Evolutionary conservation across 2,888 invertebrate genomes (phyloP).

Genomic region (Sesamia inferens): DNA sequence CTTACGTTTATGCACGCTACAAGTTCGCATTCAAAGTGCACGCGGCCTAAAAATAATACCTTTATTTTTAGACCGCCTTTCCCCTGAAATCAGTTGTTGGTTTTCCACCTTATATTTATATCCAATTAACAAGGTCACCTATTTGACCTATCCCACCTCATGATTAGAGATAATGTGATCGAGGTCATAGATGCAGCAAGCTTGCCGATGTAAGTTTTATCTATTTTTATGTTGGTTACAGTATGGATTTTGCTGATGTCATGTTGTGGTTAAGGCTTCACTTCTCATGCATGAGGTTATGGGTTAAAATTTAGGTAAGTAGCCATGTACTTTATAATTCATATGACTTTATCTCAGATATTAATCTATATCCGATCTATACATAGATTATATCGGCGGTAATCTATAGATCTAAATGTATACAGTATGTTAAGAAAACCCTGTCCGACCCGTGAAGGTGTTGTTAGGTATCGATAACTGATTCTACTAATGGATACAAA

Average conservation of each 20-base stretch:
- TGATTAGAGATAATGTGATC: neutral
- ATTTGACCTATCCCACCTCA: neutral
- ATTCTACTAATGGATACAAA: too few species aligned
- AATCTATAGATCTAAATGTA: too few species aligned
- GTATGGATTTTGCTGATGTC: neutral
- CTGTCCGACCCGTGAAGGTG: too few species aligned
- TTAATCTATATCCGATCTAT: neutral
- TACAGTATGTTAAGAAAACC: too few species aligned
- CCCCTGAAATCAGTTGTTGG: too few species aligned
- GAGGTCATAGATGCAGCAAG: too few species aligned
- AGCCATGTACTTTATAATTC: neutral
- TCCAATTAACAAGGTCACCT: neutral
- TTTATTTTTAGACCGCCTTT: too few species aligned
- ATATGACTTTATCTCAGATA: neutral
- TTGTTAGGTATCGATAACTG: too few species aligned
- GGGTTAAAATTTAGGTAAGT: neutral
- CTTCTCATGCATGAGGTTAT: neutral
- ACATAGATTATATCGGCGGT: too few species aligned
- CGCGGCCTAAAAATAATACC: neutral
- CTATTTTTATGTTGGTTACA: neutral
- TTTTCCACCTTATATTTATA: neutral
- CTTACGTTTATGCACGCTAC: neutral
- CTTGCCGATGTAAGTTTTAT: neutral
- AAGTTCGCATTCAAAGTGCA: neutral
- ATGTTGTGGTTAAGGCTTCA: neutral